These are phyloP conservation scores for Opisthograptis luteolata DNA, from an alignment of 2,888 invertebrate species.

Conservation along the genomic window DNA sequence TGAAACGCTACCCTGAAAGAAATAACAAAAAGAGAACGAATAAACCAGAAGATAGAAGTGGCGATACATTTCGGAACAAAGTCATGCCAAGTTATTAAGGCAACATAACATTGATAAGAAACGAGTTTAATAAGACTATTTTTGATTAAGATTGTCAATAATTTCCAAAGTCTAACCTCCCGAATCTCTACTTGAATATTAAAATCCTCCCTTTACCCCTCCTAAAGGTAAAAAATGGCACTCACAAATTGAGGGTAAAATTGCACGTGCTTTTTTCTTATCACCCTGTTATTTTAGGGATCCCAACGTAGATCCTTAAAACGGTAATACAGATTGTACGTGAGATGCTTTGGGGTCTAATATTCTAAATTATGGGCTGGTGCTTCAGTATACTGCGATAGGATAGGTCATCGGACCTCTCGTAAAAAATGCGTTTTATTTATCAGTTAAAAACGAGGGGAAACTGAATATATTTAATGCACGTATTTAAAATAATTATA, in stretches of 20 bases:
- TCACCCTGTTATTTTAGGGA: conserved; percentile 59
- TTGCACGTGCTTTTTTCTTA: conserved; percentile 56
- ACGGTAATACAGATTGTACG: conserved; percentile 78
- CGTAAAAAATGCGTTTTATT: conserved; percentile 48
- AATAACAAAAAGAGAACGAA: too few relatives aligned
- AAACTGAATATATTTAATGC: not conserved
- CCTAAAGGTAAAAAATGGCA: conserved; percentile 31
- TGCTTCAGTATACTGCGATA: conserved; percentile 41
- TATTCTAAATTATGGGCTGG: conserved; percentile 62
- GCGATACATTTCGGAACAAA: too few relatives aligned
- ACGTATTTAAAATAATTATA: not conserved
- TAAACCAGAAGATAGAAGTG: too few relatives aligned
- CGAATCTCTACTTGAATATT: conserved; percentile 25
- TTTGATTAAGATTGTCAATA: conserved; percentile 10
- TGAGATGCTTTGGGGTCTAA: conserved; percentile 69
- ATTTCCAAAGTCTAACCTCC: conserved; percentile 6
- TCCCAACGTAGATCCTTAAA: conserved; percentile 58
- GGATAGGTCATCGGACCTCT: conserved; percentile 46
- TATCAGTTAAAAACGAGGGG: conserved; percentile 20
- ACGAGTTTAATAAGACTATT: too few relatives aligned
- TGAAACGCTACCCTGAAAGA: too few relatives aligned
- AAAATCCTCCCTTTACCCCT: conserved; percentile 22
- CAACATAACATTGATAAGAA: too few relatives aligned
- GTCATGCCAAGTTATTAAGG: too few relatives aligned
- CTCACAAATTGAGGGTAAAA: conserved; percentile 37